Evolutionary conservation across 2,113 vertebrate genomes (phyloP), one percentile per base, ranked within the genome.

Genomic region (Kryptolebias marmoratus): DNA sequence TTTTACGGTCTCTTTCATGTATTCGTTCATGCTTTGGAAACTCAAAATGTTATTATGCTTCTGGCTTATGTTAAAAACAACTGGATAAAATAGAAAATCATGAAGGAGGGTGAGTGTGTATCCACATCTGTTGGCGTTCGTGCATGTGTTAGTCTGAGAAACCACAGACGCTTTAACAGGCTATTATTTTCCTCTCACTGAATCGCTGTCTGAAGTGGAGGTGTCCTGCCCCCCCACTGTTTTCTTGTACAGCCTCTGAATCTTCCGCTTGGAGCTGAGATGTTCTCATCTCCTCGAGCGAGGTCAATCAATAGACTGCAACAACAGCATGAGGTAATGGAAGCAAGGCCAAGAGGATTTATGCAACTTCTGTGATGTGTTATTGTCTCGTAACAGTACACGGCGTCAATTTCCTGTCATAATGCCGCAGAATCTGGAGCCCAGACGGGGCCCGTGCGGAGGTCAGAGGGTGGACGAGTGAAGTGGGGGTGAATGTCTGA

Each of bases 101-200:
- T 30, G 22, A 56, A 31, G 2, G 48, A 53, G 32, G 18, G 27
- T 53, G 12, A 14, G 14, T 58, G 18, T 18, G 22, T 64, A 18
- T 49, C 3, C 30, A 50, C 47, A n/a, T 61, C 13, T 61, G 22
- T 10, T 42, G 14, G 15, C 5, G 7, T 22, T 8, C 5, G 16
- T 36, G 32, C 7, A 22, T 22, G 28, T 32, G 42, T 30, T 55
- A 30, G 57, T 48, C 6, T 54, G 81, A 87, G 36, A 55, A 79
- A 73, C 75, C 53, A 49, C 81, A 89, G 83, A 73, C 9, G 42
- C 67, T 55, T 14, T 42, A 67, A 60, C 54, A 36, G 58, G 72
- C 52, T 77, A 64, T 62, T 77, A 11, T 50, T 80, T 77, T 78
- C 68, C 42, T 53, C 18, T 65, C 36, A 3, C 0, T 76, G 69